Base-by-base conservation (phyloP, 37 sponge, comb jelly and placozoan genomes). In the Crambe crambe region DNA sequence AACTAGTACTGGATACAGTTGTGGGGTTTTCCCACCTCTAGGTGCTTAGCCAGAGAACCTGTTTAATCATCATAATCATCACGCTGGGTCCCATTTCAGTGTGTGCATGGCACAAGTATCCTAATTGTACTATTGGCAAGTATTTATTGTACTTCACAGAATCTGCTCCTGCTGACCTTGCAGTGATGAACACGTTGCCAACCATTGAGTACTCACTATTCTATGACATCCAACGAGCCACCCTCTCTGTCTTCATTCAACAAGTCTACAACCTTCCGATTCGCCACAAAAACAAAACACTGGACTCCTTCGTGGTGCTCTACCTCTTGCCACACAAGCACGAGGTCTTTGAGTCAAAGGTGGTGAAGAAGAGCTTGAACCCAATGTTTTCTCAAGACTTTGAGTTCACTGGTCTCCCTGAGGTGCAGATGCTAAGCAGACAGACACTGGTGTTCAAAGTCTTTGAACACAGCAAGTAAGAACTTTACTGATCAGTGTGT, bases 311-410 rank as follows among this genome's bases (percentile, higher is more conserved):
- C 32, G 67, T 80, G 12, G 37, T 77, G 8, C 43, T 92, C 42
- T 88, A 81, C 65, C 69, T 92, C 15, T 38, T 78, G 30, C 89
- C 82, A 2, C 77, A 81, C 82, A 88, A 85, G 27, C 40, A 3
- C 39, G 72, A 80, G 37, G 72, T 81, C 26, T 77, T 72, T 35
- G 89, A 81, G 70, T 78, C 82, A 30, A 76, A 69, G 43, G 56
- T 88, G 67, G 63, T 77, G 0, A 18, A 31, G 47, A 77, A 29
- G 58, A 76, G 22, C 31, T 56, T 39, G 23, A 68, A 84, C 23
- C 90, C 86, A 8, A 21, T 71, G 6, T 84, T 82, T n/a, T 65
- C 81, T 54, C 89, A 92, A 70, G 72, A 78, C 31, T 92, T 92
- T 81, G 83, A 76, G 34, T 92, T 92, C 51, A 20, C 70, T 29